Evolutionary conservation across 2,888 invertebrate species (phyloP), one percentile per base, ranked within the genome.

Genomic region (Doris montereyensis): DNA sequence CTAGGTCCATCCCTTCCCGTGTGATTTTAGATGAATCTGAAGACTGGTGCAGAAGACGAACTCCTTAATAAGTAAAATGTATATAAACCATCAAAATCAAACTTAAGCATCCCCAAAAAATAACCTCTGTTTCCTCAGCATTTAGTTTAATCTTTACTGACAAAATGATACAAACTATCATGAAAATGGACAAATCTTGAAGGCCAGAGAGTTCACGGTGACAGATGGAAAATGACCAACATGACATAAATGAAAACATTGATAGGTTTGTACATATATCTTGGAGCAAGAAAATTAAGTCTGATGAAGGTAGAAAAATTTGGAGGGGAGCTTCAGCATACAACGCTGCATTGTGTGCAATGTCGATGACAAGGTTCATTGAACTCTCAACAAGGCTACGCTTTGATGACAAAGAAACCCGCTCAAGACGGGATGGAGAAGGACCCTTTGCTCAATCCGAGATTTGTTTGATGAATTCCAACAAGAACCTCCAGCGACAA

Each of bases 381-480:
- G 21, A 1, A 3, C 75, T 75, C 0, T 60, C 34, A 26, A 21
- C 35, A 0, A 24, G 17, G 26, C 35, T 75, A 13, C 5, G 75
- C 24, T 75, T 62, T 24, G 75, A 75, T 35, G 75, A 75, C 65
- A 75, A 75, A 26, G 2, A 34, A 1, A 75, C 75, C 1, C 30
- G 75, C n/a, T 30, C 34, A 24, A 4, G 75, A 30, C n/a, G 75
- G 26, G 10, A 24, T 10, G 26, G 8, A 24, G 75, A 75, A n/a
- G n/a, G n/a, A n/a, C n/a, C n/a, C n/a, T n/a, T n/a, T n/a, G n/a
- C n/a, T n/a, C n/a, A n/a, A n/a, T n/a, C 17, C 52, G 52, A n/a
- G 72, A 57, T 35, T 57, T 72, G 26, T 72, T 35, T 21, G 72
- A 72, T 5, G 72, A 72, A 26, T 72, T 72, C n/a, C 8, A 41